Conservation (phyloP, 2,113 vertebrate genomes). For the Sinocyclocheilus maitianheensis region DNA sequence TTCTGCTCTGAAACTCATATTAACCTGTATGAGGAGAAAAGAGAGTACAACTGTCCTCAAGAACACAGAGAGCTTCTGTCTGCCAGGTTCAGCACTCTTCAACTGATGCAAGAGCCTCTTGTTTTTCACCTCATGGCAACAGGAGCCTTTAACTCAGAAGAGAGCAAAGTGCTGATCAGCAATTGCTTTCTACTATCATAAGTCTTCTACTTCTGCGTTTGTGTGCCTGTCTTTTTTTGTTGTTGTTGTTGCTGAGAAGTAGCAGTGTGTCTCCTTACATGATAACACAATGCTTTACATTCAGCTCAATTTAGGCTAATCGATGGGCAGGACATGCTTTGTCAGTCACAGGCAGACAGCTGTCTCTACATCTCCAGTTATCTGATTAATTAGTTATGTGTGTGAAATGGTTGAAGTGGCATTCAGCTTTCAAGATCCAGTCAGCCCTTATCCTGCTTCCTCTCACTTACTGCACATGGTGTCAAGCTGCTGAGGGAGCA, state of each 20-base stretch:
- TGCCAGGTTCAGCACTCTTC: neutral
- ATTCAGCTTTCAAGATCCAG: conserved; percentile 14
- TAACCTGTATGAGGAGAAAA: conserved; percentile 57
- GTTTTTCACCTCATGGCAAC: neutral
- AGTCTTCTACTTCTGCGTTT: neutral
- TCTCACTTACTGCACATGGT: neutral
- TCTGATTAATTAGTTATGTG: conserved; percentile 54
- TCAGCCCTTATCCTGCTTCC: neutral
- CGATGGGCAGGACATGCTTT: conserved; percentile 48
- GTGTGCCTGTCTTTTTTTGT: neutral
- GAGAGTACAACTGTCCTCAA: conserved; percentile 1
- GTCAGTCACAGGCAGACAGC: conserved; percentile 46
- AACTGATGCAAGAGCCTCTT: neutral
- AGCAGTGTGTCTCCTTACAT: conserved; percentile 17
- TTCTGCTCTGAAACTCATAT: conserved; percentile 56
- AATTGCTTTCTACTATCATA: neutral
- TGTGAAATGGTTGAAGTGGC: conserved; percentile 38
- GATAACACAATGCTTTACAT: conserved; percentile 49
- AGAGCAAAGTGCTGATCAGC: neutral
- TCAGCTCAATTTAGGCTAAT: conserved; percentile 46
- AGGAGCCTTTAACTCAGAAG: neutral
- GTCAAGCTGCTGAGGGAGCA: neutral
- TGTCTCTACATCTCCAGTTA: conserved; percentile 45
- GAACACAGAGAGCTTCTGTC: neutral
- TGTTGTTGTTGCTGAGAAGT: conserved; percentile 1